Evolutionary conservation across 2,888 invertebrate species (phyloP), one percentile per base, ranked within the genome.

Genomic region (Phasia obesa): DNA sequence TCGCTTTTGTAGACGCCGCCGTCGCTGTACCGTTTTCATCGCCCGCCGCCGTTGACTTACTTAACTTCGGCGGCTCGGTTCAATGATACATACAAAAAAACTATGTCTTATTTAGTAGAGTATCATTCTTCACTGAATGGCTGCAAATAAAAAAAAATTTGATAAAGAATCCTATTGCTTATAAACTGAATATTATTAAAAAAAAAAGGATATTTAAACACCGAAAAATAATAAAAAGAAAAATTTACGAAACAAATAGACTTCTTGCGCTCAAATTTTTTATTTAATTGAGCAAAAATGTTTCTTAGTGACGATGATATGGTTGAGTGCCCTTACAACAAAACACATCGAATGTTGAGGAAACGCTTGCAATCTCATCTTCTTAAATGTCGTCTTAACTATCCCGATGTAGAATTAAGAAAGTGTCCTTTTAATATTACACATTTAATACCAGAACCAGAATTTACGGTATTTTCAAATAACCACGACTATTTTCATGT

Each of bases 401-500:
- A 93, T 83, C 91, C 91, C 0, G 90, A 92, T 15, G 87, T 90
- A 0, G 91, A 92, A 21, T 79, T 90, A 0, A 86, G 88, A 2
- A 91, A 92, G 3, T 94, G 94, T 77, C 93, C 93, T 0, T 94
- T 94, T 49, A 94, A 94, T 59, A 87, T 92, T 0, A 92, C 92
- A 0, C 94, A 94, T 78, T 86, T 93, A 0, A 86, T 94, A 0
- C 92, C 93, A 0, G 93, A 93, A 53, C 91, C 92, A 0, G 94
- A 94, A 74, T 86, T 84, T 67, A 38, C 76, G 75, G 88, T 86
- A 85, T 78, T 75, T 17, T 47, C 17, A 17, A 42, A 15, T 13
- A 42, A 2, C 4, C 15, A 3, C 0, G 0, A 2, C 6, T 47
- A 5, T 19, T 47, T 7, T 1, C 1, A 19, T 47, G 4, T 13